Base-by-base conservation (phyloP, 1,140 invertebrate species). In the Capitella teleta region DNA sequence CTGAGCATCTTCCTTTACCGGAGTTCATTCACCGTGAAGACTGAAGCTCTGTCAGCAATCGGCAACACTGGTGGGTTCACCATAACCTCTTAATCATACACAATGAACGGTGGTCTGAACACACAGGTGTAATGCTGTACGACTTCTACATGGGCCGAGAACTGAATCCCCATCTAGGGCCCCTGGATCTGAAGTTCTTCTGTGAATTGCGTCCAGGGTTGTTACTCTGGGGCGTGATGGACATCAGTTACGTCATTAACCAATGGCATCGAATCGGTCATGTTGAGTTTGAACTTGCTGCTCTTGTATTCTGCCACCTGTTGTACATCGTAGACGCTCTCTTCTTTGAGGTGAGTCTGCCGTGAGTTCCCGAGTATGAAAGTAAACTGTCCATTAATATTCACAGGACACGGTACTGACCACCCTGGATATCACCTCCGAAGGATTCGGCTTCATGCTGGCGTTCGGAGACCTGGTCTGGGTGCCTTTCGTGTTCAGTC, bases 121-220 rank as follows among this genome's bases (percentile, higher is more conserved):
- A n/a, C n/a, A 6, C 55, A 38, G 81, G 82, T 16, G 80, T 77
- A 64, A 57, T 71, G 49, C 60, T 87, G 10, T 82, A 86, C 61
- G 83, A 87, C 60, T 87, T 85, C 61, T 85, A 82, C 61, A 77
- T 85, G 60, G 87, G 87, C 2, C 70, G 80, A 54, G 84, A 88
- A 66, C 64, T 87, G 2, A 84, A 85, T 74, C 85, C 86, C 14
- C 74, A 78, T 57, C 65, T 83, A 60, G 77, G 79, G 10, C 70
- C 71, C 5, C 61, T 89, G 23, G 83, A 90, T 63, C 61, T 86
- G 14, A 90, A 90, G 70, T 66, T 78, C 50, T 67, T 79, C 51
- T 73, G 79, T 47, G 80, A 53, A 53, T 69, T 56, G 69, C 71
- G 42, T 37, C 70, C 70, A 37, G 68, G 70, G 41, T 44, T 78